Conservation (phyloP, 2,888 invertebrate genomes). For the Nemoura dubitans region DNA sequence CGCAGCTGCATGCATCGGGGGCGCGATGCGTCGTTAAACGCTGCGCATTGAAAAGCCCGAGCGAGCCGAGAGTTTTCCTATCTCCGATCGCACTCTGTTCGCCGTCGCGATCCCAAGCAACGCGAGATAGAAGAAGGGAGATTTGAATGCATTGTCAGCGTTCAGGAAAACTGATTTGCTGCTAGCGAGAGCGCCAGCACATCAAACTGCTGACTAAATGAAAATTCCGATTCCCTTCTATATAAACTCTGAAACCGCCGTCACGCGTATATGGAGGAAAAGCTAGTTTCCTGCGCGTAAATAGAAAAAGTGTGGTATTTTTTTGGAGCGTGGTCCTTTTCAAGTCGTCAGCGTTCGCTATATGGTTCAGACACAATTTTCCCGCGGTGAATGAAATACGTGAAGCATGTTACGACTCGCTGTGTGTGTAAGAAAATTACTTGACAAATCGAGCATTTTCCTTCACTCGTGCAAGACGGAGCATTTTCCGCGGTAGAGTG, state of each 20-base stretch:
- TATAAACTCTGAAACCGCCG: background rate
- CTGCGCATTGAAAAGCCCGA: background rate
- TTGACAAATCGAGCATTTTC: background rate
- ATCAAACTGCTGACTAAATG: background rate
- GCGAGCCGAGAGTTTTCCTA: background rate
- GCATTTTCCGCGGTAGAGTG: background rate
- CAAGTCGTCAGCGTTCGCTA: background rate
- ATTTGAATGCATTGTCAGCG: conserved; percentile 7
- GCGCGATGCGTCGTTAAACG: background rate
- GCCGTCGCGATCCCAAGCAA: background rate
- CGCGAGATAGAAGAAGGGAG: background rate
- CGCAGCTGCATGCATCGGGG: background rate
- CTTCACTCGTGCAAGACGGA: too few relatives aligned
- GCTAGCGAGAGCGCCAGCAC: background rate
- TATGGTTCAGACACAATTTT: background rate
- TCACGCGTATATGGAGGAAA: background rate
- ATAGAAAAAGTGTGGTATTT: background rate
- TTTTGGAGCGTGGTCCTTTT: background rate
- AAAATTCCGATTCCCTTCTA: background rate
- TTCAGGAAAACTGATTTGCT: background rate
- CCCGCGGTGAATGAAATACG: background rate
- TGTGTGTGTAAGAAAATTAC: background rate
- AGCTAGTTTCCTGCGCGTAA: background rate
- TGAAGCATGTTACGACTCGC: background rate
- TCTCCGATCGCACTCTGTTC: too few relatives aligned